These are phyloP conservation scores for Brienomyrus brachyistius DNA, from an alignment of 2,113 vertebrate genomes.

Conservation along the genomic window DNA sequence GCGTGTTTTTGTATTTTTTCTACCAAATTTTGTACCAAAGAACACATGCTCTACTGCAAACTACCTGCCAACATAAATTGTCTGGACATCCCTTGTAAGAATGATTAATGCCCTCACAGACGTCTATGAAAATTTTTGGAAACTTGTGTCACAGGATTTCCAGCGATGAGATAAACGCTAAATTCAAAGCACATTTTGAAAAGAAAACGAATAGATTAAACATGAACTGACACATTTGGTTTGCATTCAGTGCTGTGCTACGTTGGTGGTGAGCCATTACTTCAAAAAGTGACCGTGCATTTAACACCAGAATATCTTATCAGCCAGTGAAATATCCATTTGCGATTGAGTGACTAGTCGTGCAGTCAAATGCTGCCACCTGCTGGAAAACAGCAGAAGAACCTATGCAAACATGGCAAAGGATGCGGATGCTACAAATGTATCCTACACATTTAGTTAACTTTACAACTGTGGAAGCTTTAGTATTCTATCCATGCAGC, in stretches of 20 bases:
- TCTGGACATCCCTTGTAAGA: conserved; percentile 28
- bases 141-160: conserved; percentile 27
- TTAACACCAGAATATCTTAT: conserved; percentile 36
- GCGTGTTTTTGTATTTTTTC: neutral
- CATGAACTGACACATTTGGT: neutral
- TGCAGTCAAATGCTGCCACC: conserved; percentile 51
- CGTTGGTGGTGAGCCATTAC: conserved; percentile 25
- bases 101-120: conserved; percentile 29
- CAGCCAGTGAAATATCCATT: neutral
- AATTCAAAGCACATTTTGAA: conserved; percentile 23
- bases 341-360: neutral
- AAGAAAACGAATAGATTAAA: neutral
- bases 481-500: neutral
- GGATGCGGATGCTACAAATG: neutral
- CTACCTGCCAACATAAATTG: conserved; percentile 11
- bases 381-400: conserved; percentile 34
- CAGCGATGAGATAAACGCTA: conserved; percentile 37
- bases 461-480: neutral
- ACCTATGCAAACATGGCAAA: neutral
- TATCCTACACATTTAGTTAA: neutral
- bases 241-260: neutral
- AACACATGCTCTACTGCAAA: neutral
- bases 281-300: conserved; percentile 40
- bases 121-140: conserved; percentile 23
- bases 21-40: neutral